Conservation (phyloP, 2,888 invertebrate genomes). For the Diarsia dahlii region DNA sequence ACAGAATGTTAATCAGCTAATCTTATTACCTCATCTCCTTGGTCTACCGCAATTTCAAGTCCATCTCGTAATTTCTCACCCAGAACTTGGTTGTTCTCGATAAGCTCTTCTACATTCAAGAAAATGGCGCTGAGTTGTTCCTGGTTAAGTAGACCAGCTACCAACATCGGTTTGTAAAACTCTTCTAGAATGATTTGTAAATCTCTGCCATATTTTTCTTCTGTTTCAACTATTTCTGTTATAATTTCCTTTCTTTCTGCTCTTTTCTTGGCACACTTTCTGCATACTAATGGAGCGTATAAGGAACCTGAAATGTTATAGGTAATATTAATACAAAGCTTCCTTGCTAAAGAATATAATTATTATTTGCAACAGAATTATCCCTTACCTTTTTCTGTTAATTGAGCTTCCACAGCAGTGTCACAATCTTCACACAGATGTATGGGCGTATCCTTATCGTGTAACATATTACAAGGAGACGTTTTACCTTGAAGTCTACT, state of each 20-base stretch:
- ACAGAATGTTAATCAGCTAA: background rate
- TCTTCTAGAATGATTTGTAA: constrained; percentile 98
- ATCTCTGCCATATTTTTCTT: constrained; percentile 98
- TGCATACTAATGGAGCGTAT: constrained; percentile 95
- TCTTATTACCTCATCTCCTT: constrained; percentile 93
- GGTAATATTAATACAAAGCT: background rate
- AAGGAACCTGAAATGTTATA: constrained; percentile 90
- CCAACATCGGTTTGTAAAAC: constrained; percentile 97
- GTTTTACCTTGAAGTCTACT: constrained; percentile 93
- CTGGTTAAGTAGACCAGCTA: constrained; percentile 96
- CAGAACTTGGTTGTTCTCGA: constrained; percentile 96
- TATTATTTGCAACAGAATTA: background rate
- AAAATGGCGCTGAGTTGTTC: constrained; percentile 98
- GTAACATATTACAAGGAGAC: constrained; percentile 85
- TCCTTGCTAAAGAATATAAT: background rate
- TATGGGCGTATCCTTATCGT: constrained; percentile 91
- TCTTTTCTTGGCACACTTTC: constrained; percentile 96
- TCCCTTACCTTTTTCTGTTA: constrained; percentile 91
- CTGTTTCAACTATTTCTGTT: constrained; percentile 98
- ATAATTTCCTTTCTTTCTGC: constrained; percentile 98
- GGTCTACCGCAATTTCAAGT: constrained; percentile 95
- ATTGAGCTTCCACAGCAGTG: constrained; percentile 94
- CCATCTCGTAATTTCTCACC: constrained; percentile 96
- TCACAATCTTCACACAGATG: constrained; percentile 97
- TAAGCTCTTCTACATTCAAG: constrained; percentile 97